A percentile compares a stretch with the other conserved stretches of the same genome.
These are phyloP conservation scores for Otocyon megalotis DNA, from an alignment of 2,113 vertebrate genomes.

Conservation along the genomic window DNA sequence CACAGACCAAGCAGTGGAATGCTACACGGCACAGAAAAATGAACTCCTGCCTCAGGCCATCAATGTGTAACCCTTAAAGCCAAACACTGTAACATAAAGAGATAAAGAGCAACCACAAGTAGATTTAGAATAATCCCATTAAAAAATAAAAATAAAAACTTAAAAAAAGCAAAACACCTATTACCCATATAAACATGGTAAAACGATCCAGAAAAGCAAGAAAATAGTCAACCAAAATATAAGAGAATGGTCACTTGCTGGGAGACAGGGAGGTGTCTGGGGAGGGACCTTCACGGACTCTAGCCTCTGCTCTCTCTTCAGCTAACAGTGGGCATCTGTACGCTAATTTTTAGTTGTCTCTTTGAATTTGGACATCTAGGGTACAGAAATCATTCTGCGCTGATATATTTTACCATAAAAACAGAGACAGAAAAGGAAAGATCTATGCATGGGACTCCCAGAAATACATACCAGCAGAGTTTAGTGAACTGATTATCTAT, in stretches of 20 bases:
- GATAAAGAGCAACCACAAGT: not conserved
- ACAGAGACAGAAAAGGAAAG: not conserved
- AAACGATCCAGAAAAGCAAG: not conserved
- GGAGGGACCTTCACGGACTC: not conserved
- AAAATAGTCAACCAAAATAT: not conserved
- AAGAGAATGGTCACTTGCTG: too few species aligned
- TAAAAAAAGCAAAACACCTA: not conserved
- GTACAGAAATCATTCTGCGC: not conserved
- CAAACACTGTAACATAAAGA: too few species aligned
- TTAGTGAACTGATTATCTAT: rapidly evolving
- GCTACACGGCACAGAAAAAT: rapidly evolving
- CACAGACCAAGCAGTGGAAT: not conserved
- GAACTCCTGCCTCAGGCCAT: rapidly evolving
- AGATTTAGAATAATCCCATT: too few species aligned
- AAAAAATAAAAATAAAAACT: not conserved
- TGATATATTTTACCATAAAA: not conserved
- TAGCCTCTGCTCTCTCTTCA: not conserved
- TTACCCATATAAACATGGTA: too few species aligned
- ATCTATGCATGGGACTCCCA: rapidly evolving
- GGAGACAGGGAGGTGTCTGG: not conserved
- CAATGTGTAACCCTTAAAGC: not conserved
- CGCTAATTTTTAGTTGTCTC: not conserved
- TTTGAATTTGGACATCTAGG: not conserved
- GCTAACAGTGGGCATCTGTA: not conserved
- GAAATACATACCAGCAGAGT: not conserved